Conservation (phyloP, 2,797 vertebrate genomes). For the Peromyscus attwateri region DNA sequence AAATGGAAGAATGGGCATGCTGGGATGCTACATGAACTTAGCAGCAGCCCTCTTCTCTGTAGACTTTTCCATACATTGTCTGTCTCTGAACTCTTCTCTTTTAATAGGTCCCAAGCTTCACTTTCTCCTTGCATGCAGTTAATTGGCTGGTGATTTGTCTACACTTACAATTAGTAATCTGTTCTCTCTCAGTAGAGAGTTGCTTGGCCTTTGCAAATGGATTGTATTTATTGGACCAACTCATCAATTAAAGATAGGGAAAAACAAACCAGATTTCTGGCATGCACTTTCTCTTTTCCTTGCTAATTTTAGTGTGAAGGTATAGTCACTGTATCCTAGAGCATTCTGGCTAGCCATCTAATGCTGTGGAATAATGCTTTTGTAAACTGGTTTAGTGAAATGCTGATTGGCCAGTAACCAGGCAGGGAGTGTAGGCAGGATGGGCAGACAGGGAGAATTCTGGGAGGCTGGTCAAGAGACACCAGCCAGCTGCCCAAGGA, state of each 20-base stretch:
- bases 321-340: not conserved
- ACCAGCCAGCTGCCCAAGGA: too few relatives aligned
- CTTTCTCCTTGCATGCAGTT: slow-evolving; percentile 57
- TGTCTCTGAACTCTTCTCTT: slow-evolving; percentile 50
- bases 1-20: not conserved
- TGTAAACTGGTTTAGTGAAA: too few relatives aligned
- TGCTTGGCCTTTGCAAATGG: slow-evolving; percentile 64
- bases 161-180: slow-evolving; percentile 55
- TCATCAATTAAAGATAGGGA: slow-evolving; percentile 52
- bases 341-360: not conserved
- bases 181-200: not conserved
- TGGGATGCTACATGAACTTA: slow-evolving; percentile 37
- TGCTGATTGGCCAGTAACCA: too few relatives aligned
- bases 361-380: too few relatives aligned
- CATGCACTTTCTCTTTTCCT: slow-evolving; percentile 16
- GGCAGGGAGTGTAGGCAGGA: too few relatives aligned
- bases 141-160: slow-evolving; percentile 63
- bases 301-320: slow-evolving; percentile 20
- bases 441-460: too few relatives aligned
- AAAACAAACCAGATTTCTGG: not conserved
- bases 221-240: slow-evolving; percentile 28
- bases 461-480: too few relatives aligned
- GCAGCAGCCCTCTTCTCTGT: not conserved
- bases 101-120: slow-evolving; percentile 59
- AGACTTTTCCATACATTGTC: slow-evolving; percentile 32